Conservation (phyloP, 2,797 vertebrate genomes). For the Sebastes kiyomatsui region DNA sequence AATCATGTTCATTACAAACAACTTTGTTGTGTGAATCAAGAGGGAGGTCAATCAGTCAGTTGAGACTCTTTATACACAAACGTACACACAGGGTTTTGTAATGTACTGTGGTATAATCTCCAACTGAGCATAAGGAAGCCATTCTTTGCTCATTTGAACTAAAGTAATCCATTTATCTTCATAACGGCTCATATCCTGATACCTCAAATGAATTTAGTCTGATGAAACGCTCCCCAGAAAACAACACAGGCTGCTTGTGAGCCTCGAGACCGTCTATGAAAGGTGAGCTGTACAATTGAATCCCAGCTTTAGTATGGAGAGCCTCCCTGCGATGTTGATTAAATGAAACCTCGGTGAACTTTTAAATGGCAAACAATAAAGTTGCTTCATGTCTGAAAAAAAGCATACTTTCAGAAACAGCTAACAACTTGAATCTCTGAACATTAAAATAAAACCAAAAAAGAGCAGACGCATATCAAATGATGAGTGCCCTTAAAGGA, state of each 20-base stretch:
- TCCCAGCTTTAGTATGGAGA: neutral
- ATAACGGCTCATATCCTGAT: conserved; percentile 47
- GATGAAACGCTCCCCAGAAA: conserved; percentile 20
- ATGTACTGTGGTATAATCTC: conserved; percentile 42
- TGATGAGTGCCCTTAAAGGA: neutral
- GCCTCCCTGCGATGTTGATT: neutral
- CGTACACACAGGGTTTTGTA: neutral
- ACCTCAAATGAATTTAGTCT: conserved; percentile 42
- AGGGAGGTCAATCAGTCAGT: neutral
- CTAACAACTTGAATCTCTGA: neutral
- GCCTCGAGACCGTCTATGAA: neutral
- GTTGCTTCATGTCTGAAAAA: neutral
- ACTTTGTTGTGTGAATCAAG: neutral
- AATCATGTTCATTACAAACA: neutral
- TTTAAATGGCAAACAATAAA: conserved; percentile 16
- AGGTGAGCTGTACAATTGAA: conserved; percentile 28
- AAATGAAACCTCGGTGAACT: conserved; percentile 16
- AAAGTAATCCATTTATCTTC: conserved; percentile 60
- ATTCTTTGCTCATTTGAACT: conserved; percentile 27
- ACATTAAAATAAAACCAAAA: neutral
- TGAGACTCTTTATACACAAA: neutral
- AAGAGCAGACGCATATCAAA: neutral
- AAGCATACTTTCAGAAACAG: neutral
- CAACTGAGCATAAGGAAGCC: conserved; percentile 26
- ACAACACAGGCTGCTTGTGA: conserved; percentile 11